Evolutionary conservation across 2,888 invertebrate species (phyloP), one percentile per base, ranked within the genome.

Genomic region (Drosophila kanekoi): DNA sequence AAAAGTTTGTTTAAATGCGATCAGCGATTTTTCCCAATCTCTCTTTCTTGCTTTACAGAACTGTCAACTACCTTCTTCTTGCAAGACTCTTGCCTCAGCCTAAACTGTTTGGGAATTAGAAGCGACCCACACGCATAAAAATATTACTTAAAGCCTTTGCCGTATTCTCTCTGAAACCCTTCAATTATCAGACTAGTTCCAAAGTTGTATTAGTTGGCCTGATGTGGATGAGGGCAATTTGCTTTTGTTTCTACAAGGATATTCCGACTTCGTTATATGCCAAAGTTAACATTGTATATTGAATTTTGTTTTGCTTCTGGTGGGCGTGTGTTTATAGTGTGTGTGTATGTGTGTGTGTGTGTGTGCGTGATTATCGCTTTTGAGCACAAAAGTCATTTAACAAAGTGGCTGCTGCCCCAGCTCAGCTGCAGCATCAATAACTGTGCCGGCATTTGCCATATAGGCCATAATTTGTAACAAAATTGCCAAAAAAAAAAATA

Each of bases 371-470:
- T 77, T 80, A 77, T 80, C 77, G 77, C 68, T 80, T 73, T 79
- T 48, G 41, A 60, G 64, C 85, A 73, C 60, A 71, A 70, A 73
- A 71, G 68, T 76, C 88, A 85, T 83, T 83, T 79, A 83, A 79
- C 74, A 83, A 83, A 87, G 88, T 83, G 88, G 60, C 74, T 49
- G 32, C 14, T 28, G 14, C 49, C 37, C 23, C 5, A 23, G 2
- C 33, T 20, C 47, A 35, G 56, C 48, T 28, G 23, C 72, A 78
- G 79, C 78, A 69, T 78, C 78, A 73, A 62, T 63, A 72, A 62
- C 64, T 32, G 59, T 45, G 45, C 49, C 40, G 60, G 41, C 59
- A 16, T 41, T 20, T 32, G 33, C 37, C 47, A 38, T 68, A 20
- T 62, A 45, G 59, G 63, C 47, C 78, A 75, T 64, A 67, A 69